Percentiles rank a stretch among this genome's conserved stretches.
phyloP scores from a whole-genome alignment of 1,140 invertebrate species.

The Calosoma granatense region DNA sequence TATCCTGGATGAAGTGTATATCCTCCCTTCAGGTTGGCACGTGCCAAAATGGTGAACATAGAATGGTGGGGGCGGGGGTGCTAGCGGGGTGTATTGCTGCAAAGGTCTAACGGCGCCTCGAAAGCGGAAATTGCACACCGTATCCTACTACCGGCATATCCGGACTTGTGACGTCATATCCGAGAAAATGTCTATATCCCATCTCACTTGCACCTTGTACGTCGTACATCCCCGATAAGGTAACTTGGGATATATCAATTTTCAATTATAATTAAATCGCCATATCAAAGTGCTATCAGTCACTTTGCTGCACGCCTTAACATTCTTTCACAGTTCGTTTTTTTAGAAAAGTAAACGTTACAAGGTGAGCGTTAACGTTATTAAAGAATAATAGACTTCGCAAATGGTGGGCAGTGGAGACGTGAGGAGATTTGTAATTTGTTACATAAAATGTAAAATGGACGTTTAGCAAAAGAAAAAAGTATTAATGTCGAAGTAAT shows the following conservation, averaged over 20 bases:
- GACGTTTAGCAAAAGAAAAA: not conserved
- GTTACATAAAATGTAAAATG: not conserved
- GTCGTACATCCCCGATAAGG: not conserved
- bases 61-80: not conserved
- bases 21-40: not conserved
- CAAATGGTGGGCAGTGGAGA: too few relatives aligned
- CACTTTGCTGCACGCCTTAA: not conserved
- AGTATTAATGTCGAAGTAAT: not conserved
- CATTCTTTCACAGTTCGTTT: not conserved
- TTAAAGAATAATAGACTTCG: too few relatives aligned
- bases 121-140: not conserved
- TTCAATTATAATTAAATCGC: not conserved
- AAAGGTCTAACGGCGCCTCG: not conserved
- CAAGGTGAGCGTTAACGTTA: not conserved
- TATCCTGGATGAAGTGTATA: not conserved
- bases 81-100: too few relatives aligned
- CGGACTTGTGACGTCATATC: not conserved
- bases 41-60: not conserved
- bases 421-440: too few relatives aligned
- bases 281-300: too few relatives aligned
- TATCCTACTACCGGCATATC: not conserved
- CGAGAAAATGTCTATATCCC: not conserved
- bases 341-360: not conserved
- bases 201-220: not conserved
- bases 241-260: not conserved